phyloP scores from a whole-genome alignment of 2,113 vertebrate genomes.

The Hippolais icterina region DNA sequence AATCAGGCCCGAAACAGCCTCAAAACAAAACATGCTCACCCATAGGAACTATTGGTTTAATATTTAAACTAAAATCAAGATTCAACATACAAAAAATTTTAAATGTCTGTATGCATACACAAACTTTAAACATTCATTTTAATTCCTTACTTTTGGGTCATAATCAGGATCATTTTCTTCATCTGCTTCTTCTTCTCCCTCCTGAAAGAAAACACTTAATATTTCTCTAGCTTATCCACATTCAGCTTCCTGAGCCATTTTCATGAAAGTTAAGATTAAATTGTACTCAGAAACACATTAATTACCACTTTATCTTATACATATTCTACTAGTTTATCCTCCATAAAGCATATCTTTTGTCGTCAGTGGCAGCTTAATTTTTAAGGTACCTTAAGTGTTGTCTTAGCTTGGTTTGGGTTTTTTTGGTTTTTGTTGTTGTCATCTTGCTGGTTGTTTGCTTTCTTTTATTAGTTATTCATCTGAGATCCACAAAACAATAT shows the following conservation, averaged over 20 bases:
- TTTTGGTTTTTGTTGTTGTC: neutral
- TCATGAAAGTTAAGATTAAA: neutral
- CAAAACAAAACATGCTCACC: neutral
- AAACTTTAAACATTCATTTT: neutral
- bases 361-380: neutral
- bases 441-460: neutral
- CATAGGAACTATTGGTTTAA: neutral
- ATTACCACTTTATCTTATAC: neutral
- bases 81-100: neutral
- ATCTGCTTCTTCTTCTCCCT: constrained; percentile 97
- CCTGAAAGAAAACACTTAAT: constrained; percentile 74
- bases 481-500: neutral
- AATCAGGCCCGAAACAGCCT: neutral
- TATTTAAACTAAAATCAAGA: neutral
- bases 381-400: neutral
- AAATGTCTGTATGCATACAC: neutral
- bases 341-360: neutral
- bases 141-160: constrained; percentile 89
- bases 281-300: neutral
- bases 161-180: constrained; percentile 98
- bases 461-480: neutral
- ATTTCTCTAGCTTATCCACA: neutral
- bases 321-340: neutral
- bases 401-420: neutral
- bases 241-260: neutral